Evolutionary conservation across 2,113 vertebrate species (phyloP).

Genomic region (Eolophus roseicapilla): DNA sequence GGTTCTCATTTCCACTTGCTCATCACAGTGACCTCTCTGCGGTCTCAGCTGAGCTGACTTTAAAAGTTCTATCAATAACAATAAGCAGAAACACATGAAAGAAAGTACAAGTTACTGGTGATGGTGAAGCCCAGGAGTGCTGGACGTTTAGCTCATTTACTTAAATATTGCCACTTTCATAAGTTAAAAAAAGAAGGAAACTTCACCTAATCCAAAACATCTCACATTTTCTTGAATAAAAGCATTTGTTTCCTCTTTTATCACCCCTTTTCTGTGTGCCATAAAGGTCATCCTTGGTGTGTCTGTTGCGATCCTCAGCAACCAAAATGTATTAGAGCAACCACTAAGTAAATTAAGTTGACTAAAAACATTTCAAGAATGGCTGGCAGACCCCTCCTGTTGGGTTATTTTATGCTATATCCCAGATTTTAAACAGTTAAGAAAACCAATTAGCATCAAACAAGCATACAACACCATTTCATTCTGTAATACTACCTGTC

Average conservation of each 20-base stretch:
- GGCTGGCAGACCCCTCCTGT: background rate
- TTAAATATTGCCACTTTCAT: background rate
- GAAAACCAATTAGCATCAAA: slow-evolving; percentile 36
- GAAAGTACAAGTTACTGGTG: background rate
- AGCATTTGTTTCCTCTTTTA: background rate
- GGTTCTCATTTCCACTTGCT: background rate
- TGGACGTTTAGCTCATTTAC: background rate
- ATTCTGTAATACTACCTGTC: slow-evolving; percentile 29
- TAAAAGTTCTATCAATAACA: background rate
- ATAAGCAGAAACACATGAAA: background rate
- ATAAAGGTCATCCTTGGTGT: background rate
- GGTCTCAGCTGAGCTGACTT: background rate
- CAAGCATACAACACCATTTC: background rate
- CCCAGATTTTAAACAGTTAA: background rate
- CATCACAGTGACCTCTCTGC: background rate
- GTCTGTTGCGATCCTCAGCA: background rate
- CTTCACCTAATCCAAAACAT: background rate
- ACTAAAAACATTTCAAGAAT: background rate
- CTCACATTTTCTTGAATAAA: background rate
- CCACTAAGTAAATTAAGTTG: background rate
- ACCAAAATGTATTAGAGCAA: background rate
- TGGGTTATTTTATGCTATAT: background rate
- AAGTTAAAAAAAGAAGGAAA: background rate
- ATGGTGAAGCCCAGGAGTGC: background rate
- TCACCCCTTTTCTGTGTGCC: background rate